Percentiles rank a stretch among this genome's conserved stretches.
Evolutionary conservation across 2,113 vertebrate species (phyloP).

Genomic region (Atractosteus spatula): DNA sequence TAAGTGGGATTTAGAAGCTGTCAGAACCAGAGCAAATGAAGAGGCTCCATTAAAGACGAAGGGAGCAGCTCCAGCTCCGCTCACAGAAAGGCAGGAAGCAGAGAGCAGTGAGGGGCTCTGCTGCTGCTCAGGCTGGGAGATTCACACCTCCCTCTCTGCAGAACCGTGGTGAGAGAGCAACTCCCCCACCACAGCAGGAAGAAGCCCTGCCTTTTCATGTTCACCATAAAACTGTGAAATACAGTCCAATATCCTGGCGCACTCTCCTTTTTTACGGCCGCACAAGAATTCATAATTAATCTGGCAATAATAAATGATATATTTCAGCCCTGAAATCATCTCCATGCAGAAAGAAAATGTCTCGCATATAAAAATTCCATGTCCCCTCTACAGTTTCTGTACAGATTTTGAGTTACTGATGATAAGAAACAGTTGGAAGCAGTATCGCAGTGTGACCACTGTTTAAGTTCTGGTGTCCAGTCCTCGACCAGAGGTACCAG

Average conservation of each 20-base stretch:
- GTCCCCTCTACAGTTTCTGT: conserved; percentile 21
- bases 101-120: neutral
- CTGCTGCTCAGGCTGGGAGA: conserved; percentile 13
- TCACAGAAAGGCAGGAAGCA: neutral
- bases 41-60: too few relatives aligned
- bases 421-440: conserved; percentile 13
- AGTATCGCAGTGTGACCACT: too few relatives aligned
- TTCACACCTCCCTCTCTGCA: neutral
- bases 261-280: conserved; percentile 36
- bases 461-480: too few relatives aligned
- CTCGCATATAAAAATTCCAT: too few relatives aligned
- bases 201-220: conserved; percentile 50
- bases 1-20: neutral
- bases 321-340: conserved; percentile 8
- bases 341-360: conserved; percentile 11
- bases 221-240: conserved; percentile 60
- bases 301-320: conserved; percentile 56
- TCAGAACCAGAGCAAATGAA: neutral
- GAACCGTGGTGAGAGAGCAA: too few relatives aligned
- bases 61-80: too few relatives aligned
- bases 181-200: too few relatives aligned
- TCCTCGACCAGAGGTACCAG: too few relatives aligned
- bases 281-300: conserved; percentile 65
- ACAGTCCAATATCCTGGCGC: conserved; percentile 48
- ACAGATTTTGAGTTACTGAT: conserved; percentile 40